These are phyloP conservation scores for Hypomecis punctinalis DNA, from an alignment of 2,888 invertebrate genomes.

Conservation along the genomic window DNA sequence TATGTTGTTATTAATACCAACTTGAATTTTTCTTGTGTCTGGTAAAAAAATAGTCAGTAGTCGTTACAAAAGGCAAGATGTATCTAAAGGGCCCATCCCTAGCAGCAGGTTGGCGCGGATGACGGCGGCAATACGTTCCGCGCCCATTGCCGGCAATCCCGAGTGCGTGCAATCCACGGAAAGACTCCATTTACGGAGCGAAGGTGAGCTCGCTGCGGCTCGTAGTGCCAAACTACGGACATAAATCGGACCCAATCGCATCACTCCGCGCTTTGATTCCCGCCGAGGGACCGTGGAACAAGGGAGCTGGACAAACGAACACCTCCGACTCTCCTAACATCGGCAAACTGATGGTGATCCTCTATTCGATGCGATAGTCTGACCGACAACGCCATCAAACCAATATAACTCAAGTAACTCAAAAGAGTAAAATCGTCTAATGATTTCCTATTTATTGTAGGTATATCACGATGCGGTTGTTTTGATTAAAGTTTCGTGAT, in stretches of 20 bases:
- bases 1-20: no score
- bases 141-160: slow-evolving; percentile 53
- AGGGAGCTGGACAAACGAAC: slow-evolving; percentile 20
- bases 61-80: not conserved
- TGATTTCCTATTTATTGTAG: no score
- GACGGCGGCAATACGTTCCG: slow-evolving; percentile 52
- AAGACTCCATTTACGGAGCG: slow-evolving; percentile 46
- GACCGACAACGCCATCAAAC: no score
- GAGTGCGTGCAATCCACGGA: slow-evolving; percentile 58
- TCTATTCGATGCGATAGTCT: no score
- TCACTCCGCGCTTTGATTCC: slow-evolving; percentile 41
- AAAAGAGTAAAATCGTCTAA: no score
- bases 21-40: no score
- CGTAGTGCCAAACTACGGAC: slow-evolving; percentile 50
- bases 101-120: slow-evolving; percentile 35
- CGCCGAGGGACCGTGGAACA: slow-evolving; percentile 29
- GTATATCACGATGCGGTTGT: no score
- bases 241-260: slow-evolving; percentile 64
- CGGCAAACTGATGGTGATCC: no score
- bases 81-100: slow-evolving; percentile 39
- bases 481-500: no score
- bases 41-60: no score
- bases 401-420: no score
- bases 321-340: not conserved
- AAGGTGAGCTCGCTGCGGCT: slow-evolving; percentile 36